Base-by-base conservation (phyloP, 2,797 vertebrate genomes). In the Peromyscus eremicus region DNA sequence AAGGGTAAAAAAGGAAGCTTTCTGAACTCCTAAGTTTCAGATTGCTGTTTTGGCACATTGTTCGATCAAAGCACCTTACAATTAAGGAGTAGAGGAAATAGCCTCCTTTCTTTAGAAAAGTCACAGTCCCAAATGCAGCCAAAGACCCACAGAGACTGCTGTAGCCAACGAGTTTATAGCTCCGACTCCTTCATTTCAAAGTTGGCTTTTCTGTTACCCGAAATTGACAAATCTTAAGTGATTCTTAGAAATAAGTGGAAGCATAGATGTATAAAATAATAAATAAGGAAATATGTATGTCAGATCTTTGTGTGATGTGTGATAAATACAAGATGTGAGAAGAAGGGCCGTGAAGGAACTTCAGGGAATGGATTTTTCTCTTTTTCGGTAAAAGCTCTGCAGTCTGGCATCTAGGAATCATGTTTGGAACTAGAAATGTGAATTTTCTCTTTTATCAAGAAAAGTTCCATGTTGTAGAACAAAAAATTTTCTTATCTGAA, bases 371-470 rank as follows among this genome's bases (percentile, higher is more conserved):
- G 14, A 16, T 88, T 83, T 81, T 76, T 46, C 84, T 60, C n/a
- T 83, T 73, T 5, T 83, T 17, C 19, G 25, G 34, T 27, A n/a
- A n/a, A 86, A 86, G 11, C 68, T 68, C 32, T 68, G 43, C 32
- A 68, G 32, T 40, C 70, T 17, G 40, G 49, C 21, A 8, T 73
- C 52, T 23, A 75, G 52, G 27, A 88, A 29, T 75, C 27, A 40
- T 85, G 40, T 55, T 55, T 73, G 34, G 55, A 87, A 10, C 17
- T 37, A 87, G 19, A 73, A 29, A 73, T 27, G 68, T 73, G n/a
- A 87, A 57, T 57, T 73, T 87, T 49, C 49, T 87, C 55, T 71
- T 75, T 94, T 43, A 73, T 40, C 11, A 82, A 94, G 40, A 91
- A 66, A 29, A 86, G 62, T 43, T 89, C 6, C 5, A 76, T 89